Conservation (phyloP, 1,140 invertebrate genomes). For the Drosophila nannoptera region DNA sequence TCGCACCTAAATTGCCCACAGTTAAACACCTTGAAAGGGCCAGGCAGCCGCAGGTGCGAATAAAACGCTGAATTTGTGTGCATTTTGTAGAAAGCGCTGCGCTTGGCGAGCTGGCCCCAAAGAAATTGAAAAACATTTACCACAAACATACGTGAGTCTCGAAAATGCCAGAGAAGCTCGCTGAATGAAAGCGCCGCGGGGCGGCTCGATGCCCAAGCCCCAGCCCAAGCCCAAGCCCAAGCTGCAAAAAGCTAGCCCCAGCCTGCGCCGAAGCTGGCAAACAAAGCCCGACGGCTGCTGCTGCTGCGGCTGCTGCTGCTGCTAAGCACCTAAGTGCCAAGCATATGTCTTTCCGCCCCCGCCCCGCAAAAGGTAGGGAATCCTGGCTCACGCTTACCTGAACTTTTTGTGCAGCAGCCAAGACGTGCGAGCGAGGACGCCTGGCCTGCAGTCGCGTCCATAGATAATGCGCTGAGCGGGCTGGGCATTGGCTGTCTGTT, state of each 20-base stretch:
- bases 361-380: slow-evolving; percentile 26
- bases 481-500: too few species aligned
- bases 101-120: slow-evolving; percentile 32
- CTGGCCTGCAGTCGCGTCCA: slow-evolving; percentile 1
- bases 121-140: slow-evolving; percentile 74
- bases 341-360: slow-evolving; percentile 56
- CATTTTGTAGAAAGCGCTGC: slow-evolving; percentile 54
- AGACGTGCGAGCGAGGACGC: slow-evolving; percentile 1
- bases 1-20: slow-evolving; percentile 22
- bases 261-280: slow-evolving; percentile 21
- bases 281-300: too few species aligned
- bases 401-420: slow-evolving; percentile 10
- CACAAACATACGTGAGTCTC: slow-evolving; percentile 60
- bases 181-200: slow-evolving; percentile 8
- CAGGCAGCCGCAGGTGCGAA: slow-evolving; percentile 63
- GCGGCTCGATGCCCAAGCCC: not conserved
- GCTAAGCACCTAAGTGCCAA: slow-evolving; percentile 62
- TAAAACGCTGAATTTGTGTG: slow-evolving; percentile 72
- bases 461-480: slow-evolving; percentile 17
- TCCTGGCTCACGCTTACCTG: not conserved
- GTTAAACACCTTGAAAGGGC: slow-evolving; percentile 29
- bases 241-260: slow-evolving; percentile 33
- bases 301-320: too few species aligned
- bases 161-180: slow-evolving; percentile 17
- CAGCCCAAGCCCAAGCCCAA: too few species aligned